These are phyloP conservation scores for Chloroceryle inda DNA, from an alignment of 2,797 vertebrate species.

Conservation along the genomic window DNA sequence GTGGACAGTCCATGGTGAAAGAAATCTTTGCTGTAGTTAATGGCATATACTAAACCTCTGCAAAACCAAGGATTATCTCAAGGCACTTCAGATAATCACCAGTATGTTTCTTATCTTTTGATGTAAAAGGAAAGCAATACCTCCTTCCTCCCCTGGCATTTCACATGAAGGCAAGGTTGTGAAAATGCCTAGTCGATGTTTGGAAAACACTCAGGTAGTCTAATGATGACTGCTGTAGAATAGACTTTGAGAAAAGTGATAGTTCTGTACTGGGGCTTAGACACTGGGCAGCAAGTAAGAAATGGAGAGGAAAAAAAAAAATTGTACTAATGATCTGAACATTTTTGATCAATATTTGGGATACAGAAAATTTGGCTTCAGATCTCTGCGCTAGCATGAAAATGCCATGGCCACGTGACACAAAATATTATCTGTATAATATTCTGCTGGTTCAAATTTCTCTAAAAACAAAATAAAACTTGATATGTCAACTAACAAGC, in stretches of 20 bases:
- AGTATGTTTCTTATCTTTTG: neutral
- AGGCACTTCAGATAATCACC: neutral
- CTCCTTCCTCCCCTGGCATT: neutral
- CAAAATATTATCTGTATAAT: neutral
- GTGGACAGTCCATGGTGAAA: neutral
- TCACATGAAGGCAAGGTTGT: neutral
- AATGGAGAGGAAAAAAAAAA: neutral
- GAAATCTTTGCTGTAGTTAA: neutral
- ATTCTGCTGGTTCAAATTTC: neutral
- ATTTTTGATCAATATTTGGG: neutral
- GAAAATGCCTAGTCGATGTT: neutral
- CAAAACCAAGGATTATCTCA: neutral
- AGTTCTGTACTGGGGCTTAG: neutral
- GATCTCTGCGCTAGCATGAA: neutral
- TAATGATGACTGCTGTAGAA: neutral
- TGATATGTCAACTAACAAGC: neutral
- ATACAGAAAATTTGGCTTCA: neutral
- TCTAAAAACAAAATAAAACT: neutral
- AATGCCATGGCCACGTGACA: neutral
- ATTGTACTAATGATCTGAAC: no score
- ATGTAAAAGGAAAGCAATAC: neutral
- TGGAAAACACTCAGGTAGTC: neutral
- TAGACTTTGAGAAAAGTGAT: neutral
- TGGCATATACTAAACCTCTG: neutral
- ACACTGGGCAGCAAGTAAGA: neutral